Evolutionary conservation across 1,140 invertebrate genomes (phyloP).

Genomic region (Popillia japonica): DNA sequence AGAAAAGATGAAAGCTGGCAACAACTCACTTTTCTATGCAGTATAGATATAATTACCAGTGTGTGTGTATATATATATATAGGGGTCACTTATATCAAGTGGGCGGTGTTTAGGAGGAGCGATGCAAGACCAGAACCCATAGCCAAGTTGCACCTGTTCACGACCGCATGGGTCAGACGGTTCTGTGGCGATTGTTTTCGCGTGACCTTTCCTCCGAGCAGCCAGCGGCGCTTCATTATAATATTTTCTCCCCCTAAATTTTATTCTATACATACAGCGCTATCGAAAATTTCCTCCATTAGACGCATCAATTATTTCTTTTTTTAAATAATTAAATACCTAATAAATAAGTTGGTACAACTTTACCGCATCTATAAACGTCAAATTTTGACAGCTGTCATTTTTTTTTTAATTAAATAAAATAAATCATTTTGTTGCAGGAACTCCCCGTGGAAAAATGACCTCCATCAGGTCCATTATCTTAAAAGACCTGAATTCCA

Average conservation of each 20-base stretch:
- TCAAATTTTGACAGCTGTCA: too few species aligned
- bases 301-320: too few species aligned
- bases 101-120: slow-evolving; percentile 26
- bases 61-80: slow-evolving; percentile 25
- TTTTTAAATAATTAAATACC: too few species aligned
- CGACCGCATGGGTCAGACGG: not conserved
- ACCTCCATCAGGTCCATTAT: slow-evolving; percentile 42
- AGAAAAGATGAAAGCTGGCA: too few species aligned
- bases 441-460: slow-evolving; percentile 12
- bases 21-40: not conserved
- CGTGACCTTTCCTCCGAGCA: not conserved
- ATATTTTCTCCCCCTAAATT: too few species aligned
- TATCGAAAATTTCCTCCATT: too few species aligned
- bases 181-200: not conserved
- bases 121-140: slow-evolving; percentile 28
- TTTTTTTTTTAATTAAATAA: too few species aligned
- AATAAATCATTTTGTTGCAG: not conserved
- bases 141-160: slow-evolving; percentile 11
- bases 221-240: not conserved
- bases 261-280: too few species aligned
- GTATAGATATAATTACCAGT: slow-evolving; percentile 8
- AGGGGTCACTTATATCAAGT: slow-evolving; percentile 31
- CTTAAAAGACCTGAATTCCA: slow-evolving; percentile 72
- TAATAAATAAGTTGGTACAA: too few species aligned
- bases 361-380: too few species aligned